These are phyloP conservation scores for Gorsachius goisagi DNA, from an alignment of 2,113 vertebrate genomes.

Conservation along the genomic window DNA sequence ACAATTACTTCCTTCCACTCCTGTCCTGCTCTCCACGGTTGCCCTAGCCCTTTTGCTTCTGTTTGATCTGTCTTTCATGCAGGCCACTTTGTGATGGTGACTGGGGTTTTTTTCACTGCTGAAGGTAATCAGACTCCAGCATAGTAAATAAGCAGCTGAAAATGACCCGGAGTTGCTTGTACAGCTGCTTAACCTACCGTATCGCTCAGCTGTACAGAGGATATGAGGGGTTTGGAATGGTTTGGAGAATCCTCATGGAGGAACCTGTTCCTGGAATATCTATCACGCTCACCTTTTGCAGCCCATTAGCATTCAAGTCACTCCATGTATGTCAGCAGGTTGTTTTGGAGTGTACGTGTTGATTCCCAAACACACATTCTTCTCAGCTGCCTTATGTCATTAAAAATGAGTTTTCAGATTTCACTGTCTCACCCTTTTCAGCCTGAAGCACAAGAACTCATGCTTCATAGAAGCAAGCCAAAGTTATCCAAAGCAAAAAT, in stretches of 20 bases:
- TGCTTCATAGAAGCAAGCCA: neutral
- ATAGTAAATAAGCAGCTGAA: neutral
- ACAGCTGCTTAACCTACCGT: fast-evolving
- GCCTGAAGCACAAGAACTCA: neutral
- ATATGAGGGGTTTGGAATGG: neutral
- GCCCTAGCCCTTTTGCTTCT: neutral
- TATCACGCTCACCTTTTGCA: fast-evolving
- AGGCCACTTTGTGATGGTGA: neutral
- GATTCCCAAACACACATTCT: neutral
- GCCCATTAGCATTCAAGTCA: neutral
- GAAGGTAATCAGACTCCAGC: neutral
- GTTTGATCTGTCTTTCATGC: neutral
- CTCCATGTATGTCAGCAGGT: neutral
- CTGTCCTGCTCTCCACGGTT: neutral
- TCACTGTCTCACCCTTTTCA: neutral
- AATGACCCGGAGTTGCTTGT: neutral
- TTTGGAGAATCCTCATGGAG: neutral
- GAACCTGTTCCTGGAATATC: neutral
- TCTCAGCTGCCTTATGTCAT: neutral
- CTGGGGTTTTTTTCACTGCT: neutral
- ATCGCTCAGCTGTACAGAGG: neutral
- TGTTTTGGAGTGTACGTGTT: neutral
- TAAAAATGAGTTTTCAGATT: neutral
- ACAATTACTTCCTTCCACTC: neutral
- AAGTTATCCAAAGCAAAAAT: neutral